These are phyloP conservation scores for Agrochola macilenta DNA, from an alignment of 2,888 invertebrate genomes.

Conservation along the genomic window DNA sequence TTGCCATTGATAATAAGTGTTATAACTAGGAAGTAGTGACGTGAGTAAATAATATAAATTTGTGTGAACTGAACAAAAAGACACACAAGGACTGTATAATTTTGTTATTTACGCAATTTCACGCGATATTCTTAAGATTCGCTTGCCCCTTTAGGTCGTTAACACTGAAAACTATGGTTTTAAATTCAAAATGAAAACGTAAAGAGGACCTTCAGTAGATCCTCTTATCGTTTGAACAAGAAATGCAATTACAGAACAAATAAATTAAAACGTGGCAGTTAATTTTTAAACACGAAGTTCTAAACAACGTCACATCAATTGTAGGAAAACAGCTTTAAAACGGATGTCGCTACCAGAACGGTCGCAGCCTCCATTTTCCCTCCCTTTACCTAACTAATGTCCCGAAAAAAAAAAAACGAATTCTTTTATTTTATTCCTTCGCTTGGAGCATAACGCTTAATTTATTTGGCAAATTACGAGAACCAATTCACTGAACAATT, in stretches of 20 bases:
- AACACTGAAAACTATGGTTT: background rate
- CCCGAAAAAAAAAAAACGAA: conserved; percentile 56
- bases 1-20: conserved; percentile 22
- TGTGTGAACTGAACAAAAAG: conserved; percentile 9
- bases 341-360: conserved; percentile 27
- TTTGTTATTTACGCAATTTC: conserved; percentile 1
- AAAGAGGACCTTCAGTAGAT: background rate
- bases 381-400: conserved; percentile 41
- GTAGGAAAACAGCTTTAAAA: conserved; percentile 39
- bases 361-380: conserved; percentile 18
- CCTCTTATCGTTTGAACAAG: background rate
- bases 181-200: background rate
- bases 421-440: conserved; percentile 54
- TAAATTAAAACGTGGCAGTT: conserved; percentile 29
- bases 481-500: conserved; percentile 67
- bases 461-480: conserved; percentile 72
- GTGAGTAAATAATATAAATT: conserved; percentile 22
- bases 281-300: conserved; percentile 23
- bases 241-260: conserved; percentile 25
- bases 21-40: conserved; percentile 10
- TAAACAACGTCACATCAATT: conserved; percentile 35
- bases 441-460: conserved; percentile 58
- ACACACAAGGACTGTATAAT: conserved; percentile 29
- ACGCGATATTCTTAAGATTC: background rate
- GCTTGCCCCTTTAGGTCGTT: background rate